Percentiles rank a stretch among this genome's conserved stretches.
Conservation (phyloP, 2,888 invertebrate species). For the Smittia aterrima region DNA sequence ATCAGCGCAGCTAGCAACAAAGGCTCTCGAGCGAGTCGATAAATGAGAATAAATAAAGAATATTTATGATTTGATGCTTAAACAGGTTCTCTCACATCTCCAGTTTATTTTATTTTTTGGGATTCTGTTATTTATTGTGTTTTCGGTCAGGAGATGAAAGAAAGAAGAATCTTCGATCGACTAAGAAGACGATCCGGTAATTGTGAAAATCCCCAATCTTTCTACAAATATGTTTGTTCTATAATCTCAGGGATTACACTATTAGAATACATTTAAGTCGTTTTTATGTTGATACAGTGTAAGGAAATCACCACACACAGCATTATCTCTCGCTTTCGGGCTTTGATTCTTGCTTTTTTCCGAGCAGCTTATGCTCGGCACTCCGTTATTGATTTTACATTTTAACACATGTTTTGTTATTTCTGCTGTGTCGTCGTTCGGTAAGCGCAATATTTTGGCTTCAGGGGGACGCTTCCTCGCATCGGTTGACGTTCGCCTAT, state of each 20-base stretch:
- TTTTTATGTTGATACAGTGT: slow-evolving; percentile 36
- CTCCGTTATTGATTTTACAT: slow-evolving; percentile 36
- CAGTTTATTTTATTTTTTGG: not conserved
- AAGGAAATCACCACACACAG: slow-evolving; percentile 18
- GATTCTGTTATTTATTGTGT: slow-evolving; percentile 31
- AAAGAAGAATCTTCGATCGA: not conserved
- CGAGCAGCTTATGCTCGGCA: not conserved
- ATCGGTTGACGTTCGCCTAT: too few species aligned
- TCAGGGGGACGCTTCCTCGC: too few species aligned
- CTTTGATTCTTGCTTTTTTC: not conserved
- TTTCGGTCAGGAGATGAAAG: not conserved
- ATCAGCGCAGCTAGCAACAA: not conserved
- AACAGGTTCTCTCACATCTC: slow-evolving; percentile 32
- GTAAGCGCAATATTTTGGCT: too few species aligned
- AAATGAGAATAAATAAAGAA: slow-evolving; percentile 33
- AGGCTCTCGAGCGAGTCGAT: not conserved
- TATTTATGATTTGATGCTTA: slow-evolving; percentile 37
- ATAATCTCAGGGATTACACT: slow-evolving; percentile 34
- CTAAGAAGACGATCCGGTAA: not conserved
- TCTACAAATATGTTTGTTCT: slow-evolving; percentile 37
- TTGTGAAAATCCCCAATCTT: slow-evolving; percentile 41
- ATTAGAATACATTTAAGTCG: slow-evolving; percentile 36
- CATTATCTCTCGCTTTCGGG: slow-evolving; percentile 15
- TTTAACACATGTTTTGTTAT: slow-evolving; percentile 34
- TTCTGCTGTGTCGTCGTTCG: not conserved